Evolutionary conservation across 2,888 invertebrate genomes (phyloP).

Genomic region (Polia nebulosa): DNA sequence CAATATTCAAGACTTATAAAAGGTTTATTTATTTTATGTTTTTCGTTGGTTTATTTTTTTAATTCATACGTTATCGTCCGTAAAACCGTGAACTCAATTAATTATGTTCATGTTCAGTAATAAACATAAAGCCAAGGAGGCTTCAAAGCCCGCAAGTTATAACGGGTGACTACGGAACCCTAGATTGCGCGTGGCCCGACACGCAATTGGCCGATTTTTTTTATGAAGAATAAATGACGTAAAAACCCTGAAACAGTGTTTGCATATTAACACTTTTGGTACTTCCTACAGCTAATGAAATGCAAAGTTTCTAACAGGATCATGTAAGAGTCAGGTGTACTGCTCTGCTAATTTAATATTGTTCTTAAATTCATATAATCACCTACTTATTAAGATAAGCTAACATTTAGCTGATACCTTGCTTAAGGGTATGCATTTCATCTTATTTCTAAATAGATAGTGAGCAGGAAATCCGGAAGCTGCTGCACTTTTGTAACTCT

Average conservation of each 20-base stretch:
- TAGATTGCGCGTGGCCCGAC: no score
- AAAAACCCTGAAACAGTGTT: not conserved
- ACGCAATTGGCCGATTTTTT: no score
- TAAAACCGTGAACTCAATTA: no score
- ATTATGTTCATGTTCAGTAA: no score
- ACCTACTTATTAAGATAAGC: slow-evolving; percentile 10
- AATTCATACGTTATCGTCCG: no score
- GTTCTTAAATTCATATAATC: slow-evolving; percentile 21
- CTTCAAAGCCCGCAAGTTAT: no score
- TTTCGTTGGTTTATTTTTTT: no score
- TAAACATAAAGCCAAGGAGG: no score
- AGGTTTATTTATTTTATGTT: no score
- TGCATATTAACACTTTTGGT: not conserved
- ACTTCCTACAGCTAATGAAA: slow-evolving; percentile 13
- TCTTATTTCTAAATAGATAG: not conserved
- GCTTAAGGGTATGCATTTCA: slow-evolving; percentile 5
- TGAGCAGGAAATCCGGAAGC: not conserved
- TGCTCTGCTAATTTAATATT: slow-evolving; percentile 11
- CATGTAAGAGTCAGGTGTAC: not conserved
- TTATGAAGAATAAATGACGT: not conserved
- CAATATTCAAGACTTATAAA: no score
- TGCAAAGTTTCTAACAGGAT: slow-evolving; percentile 3
- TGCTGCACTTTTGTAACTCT: no score
- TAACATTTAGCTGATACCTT: slow-evolving; percentile 3
- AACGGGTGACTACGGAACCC: no score